phyloP scores from a whole-genome alignment of 2,113 vertebrate species.

The Damaliscus lunatus region DNA sequence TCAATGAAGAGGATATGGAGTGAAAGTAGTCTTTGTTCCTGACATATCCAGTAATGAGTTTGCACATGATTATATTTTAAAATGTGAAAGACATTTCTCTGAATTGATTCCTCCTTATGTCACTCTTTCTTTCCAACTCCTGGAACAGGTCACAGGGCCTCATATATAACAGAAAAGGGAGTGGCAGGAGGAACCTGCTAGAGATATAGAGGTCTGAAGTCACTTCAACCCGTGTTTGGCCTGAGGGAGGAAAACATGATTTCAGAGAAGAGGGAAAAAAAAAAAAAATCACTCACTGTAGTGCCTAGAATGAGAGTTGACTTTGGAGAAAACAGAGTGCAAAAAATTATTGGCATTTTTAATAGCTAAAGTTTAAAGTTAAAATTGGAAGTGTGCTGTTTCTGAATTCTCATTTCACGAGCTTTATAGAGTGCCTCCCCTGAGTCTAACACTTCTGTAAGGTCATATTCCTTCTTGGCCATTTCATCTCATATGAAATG shows the following conservation, averaged over 20 bases:
- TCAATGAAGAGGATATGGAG: background rate
- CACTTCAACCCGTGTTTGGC: background rate
- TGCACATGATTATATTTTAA: constrained; percentile 43
- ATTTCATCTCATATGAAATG: background rate
- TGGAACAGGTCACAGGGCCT: background rate
- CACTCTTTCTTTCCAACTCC: constrained; percentile 4
- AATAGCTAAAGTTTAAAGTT: background rate
- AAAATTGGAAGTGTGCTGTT: background rate
- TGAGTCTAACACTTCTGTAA: background rate
- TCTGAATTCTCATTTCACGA: background rate
- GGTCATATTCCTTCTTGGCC: background rate
- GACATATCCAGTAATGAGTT: background rate
- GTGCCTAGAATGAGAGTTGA: background rate
- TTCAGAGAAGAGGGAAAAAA: background rate
- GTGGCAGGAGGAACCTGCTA: background rate
- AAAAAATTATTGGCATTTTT: background rate
- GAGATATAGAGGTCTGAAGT: background rate
- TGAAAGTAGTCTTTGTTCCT: constrained; percentile 44
- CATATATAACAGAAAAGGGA: background rate
- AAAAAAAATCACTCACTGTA: background rate
- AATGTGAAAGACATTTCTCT: constrained; percentile 21
- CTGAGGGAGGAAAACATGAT: background rate
- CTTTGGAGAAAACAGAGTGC: background rate
- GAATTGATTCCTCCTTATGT: background rate
- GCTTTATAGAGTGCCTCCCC: background rate